phyloP scores from a whole-genome alignment of 2,888 invertebrate species.

The Polymixis flavicincta region DNA sequence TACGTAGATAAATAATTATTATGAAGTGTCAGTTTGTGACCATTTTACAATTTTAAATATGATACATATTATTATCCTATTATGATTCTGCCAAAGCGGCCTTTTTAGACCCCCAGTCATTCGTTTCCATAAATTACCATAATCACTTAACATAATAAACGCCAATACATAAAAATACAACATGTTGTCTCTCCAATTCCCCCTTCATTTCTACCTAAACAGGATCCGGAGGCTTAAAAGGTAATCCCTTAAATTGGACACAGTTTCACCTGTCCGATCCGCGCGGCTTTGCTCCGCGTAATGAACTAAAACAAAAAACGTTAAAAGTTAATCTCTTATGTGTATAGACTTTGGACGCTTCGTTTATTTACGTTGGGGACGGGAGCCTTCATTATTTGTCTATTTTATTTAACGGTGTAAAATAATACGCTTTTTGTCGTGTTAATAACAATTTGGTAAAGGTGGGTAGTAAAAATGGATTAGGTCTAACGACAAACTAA shows the following conservation, averaged over 20 bases:
- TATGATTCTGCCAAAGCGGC: too few species aligned
- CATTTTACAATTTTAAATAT: too few species aligned
- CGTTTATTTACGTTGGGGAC: constrained; percentile 43
- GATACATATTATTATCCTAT: too few species aligned
- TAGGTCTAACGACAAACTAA: too few species aligned
- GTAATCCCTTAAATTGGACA: constrained; percentile 81
- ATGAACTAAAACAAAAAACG: constrained; percentile 77
- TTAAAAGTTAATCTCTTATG: constrained; percentile 69
- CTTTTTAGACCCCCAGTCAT: too few species aligned
- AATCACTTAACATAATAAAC: constrained; percentile 1
- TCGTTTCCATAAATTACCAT: background rate
- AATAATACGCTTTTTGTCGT: background rate
- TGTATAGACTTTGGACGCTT: constrained; percentile 48
- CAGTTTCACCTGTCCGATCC: constrained; percentile 77
- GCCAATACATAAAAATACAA: constrained; percentile 33
- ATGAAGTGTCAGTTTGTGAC: too few species aligned
- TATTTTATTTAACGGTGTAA: constrained; percentile 5
- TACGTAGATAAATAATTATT: too few species aligned
- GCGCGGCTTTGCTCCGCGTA: constrained; percentile 68
- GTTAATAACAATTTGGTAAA: background rate
- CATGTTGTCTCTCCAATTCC: background rate
- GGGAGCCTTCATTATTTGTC: constrained; percentile 14
- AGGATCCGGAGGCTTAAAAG: constrained; percentile 62
- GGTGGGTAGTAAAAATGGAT: background rate
- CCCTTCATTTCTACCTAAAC: constrained; percentile 64